These are phyloP conservation scores for Meganola albula DNA, from an alignment of 2,888 invertebrate species.

Conservation along the genomic window DNA sequence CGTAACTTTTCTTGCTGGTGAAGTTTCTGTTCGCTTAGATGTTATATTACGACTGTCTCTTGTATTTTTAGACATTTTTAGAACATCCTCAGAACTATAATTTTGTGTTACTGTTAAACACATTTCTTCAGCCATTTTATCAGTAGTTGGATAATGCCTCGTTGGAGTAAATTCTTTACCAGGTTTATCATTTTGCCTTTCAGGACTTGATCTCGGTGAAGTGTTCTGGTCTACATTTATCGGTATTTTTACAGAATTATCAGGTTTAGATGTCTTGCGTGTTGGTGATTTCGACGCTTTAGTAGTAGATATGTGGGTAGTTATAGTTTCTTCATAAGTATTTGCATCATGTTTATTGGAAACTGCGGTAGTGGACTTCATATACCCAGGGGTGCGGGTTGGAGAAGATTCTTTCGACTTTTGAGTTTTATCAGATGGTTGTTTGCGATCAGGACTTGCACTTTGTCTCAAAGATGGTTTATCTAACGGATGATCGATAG, in stretches of 20 bases:
- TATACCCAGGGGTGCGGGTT: background rate
- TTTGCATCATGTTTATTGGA: background rate
- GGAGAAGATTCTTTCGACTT: constrained; percentile 18
- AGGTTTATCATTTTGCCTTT: no score
- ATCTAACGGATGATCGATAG: constrained; percentile 7
- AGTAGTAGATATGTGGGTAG: background rate
- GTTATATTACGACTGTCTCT: constrained; percentile 12
- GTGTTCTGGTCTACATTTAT: background rate
- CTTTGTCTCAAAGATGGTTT: constrained; percentile 8
- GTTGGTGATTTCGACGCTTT: background rate
- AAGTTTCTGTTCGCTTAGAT: constrained; percentile 2
- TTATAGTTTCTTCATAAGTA: background rate
- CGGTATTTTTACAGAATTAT: background rate
- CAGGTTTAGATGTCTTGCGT: background rate
- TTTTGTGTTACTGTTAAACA: constrained; percentile 22
- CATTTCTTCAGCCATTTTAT: constrained; percentile 18
- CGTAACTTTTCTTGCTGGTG: constrained; percentile 9
- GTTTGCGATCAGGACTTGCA: constrained; percentile 17
- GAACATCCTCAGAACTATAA: constrained; percentile 20
- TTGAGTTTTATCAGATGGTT: constrained; percentile 4
- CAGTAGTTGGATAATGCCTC: no score
- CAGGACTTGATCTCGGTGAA: background rate
- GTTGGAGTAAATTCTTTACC: no score
- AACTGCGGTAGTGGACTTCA: background rate
- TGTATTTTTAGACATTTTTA: constrained; percentile 15